Evolutionary conservation across 2,797 vertebrate species (phyloP).

Genomic region (Simalia tracyae): DNA sequence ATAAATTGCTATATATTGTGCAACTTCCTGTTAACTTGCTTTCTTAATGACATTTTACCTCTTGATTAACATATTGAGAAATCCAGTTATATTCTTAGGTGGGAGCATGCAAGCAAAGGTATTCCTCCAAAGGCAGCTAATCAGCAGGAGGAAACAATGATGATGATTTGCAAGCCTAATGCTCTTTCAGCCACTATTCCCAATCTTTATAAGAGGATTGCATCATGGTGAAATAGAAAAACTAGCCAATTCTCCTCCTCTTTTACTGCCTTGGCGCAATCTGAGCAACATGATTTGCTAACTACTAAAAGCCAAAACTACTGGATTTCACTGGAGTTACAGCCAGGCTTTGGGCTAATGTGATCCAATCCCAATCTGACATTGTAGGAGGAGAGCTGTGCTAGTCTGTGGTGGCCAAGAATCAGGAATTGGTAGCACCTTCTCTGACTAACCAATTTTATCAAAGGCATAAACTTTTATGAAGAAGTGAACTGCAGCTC

Average conservation of each 20-base stretch:
- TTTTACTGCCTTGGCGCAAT: background rate
- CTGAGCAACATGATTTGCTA: background rate
- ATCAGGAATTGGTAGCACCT: background rate
- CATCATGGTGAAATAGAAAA: background rate
- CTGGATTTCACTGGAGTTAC: background rate
- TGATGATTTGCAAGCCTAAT: background rate
- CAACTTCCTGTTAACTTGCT: background rate
- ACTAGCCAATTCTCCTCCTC: background rate
- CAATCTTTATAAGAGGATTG: background rate
- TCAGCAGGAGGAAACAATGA: constrained; percentile 21
- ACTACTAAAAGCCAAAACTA: background rate
- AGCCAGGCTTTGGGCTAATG: background rate
- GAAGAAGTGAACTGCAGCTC: no score
- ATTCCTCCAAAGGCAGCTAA: constrained; percentile 29
- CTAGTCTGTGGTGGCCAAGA: background rate
- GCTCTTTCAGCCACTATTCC: background rate
- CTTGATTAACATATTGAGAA: constrained; percentile 42
- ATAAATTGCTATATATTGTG: constrained; percentile 38
- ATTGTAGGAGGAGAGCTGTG: background rate
- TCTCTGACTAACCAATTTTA: background rate
- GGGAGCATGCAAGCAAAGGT: constrained; percentile 38
- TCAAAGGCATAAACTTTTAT: background rate
- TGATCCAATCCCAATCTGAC: background rate
- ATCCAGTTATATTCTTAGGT: constrained; percentile 32
- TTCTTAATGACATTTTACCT: constrained; percentile 45